Conservation (phyloP, 2,113 vertebrate genomes). For the Coptodon bakossiorum region DNA sequence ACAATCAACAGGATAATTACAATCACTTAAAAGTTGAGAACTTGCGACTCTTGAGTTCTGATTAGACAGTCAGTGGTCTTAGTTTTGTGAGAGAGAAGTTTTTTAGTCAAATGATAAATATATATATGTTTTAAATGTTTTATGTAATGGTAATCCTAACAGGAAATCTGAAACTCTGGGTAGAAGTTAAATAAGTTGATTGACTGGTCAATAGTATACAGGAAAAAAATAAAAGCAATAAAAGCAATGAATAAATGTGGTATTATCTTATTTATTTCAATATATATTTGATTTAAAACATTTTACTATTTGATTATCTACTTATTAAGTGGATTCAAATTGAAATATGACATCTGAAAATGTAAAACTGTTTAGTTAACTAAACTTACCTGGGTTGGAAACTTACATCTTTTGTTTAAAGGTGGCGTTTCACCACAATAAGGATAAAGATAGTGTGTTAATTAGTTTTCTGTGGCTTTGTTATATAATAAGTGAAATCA, state of each 20-base stretch:
- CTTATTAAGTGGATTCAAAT: neutral
- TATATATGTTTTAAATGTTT: neutral
- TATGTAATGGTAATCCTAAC: neutral
- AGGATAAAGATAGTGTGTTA: neutral
- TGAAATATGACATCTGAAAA: neutral
- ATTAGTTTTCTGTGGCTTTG: neutral
- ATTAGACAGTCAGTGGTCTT: neutral
- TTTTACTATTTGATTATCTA: neutral
- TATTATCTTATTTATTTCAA: neutral
- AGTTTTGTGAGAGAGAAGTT: neutral
- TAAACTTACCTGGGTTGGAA: neutral
- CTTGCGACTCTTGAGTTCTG: neutral
- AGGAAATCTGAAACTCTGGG: neutral
- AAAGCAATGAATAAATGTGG: neutral
- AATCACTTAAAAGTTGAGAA: neutral
- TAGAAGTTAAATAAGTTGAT: neutral
- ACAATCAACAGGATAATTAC: fast-evolving
- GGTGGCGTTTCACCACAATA: neutral
- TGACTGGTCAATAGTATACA: neutral
- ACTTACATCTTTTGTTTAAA: neutral
- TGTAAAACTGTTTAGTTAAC: neutral
- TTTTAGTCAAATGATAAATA: neutral
- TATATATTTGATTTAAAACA: neutral
- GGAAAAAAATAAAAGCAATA: fast-evolving
- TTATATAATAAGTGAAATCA: neutral